These are phyloP conservation scores for Chunga burmeisteri DNA, from an alignment of 2,113 vertebrate species.

Conservation along the genomic window DNA sequence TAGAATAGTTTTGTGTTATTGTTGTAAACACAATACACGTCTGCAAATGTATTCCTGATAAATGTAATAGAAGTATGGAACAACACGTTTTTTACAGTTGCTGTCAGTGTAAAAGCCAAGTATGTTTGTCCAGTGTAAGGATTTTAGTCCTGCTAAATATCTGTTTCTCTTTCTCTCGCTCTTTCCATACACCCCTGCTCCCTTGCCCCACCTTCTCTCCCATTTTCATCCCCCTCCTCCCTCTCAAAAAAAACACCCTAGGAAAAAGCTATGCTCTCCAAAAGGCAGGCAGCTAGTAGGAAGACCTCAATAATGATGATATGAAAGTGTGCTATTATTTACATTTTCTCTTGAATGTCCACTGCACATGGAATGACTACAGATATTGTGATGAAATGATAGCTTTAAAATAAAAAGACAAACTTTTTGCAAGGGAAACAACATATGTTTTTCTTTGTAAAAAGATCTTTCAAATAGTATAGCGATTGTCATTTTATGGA, in stretches of 20 bases:
- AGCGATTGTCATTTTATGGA: background rate
- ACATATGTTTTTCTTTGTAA: background rate
- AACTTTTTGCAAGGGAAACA: background rate
- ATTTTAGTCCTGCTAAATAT: background rate
- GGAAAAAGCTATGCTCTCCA: background rate
- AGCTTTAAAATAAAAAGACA: background rate
- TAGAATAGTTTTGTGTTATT: background rate
- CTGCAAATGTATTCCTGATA: background rate
- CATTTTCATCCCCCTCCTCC: background rate
- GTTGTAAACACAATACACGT: background rate
- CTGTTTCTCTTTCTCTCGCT: background rate
- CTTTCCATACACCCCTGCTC: background rate
- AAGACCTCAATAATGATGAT: background rate
- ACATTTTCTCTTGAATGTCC: background rate
- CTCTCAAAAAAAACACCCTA: background rate
- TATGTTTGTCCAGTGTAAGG: background rate
- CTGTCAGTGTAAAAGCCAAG: background rate
- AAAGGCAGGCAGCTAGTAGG: background rate
- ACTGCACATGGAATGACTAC: background rate
- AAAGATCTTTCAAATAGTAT: background rate
- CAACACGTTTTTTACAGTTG: background rate
- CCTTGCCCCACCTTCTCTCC: background rate
- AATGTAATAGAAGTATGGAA: background rate
- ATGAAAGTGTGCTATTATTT: background rate
- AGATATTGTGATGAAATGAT: background rate